Conservation (phyloP, 2,113 vertebrate species). For the Chaetura pelagica region DNA sequence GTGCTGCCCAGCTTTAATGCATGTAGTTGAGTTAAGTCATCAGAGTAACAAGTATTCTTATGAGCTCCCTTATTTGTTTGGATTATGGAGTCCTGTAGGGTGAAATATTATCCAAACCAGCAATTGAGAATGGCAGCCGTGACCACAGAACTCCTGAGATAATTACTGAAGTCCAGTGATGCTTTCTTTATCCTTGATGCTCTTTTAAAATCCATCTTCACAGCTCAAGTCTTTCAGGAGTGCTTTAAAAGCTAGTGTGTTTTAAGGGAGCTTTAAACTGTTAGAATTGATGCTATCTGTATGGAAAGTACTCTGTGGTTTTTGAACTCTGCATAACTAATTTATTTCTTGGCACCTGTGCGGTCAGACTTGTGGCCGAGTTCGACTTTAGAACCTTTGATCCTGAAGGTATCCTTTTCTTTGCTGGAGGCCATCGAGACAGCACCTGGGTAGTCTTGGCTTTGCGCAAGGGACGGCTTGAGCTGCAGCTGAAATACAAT, state of each 20-base stretch:
- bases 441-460: slow-evolving; percentile 93
- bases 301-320: slow-evolving; percentile 34
- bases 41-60: background rate
- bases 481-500: slow-evolving; percentile 91
- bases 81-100: background rate
- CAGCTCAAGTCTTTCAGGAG: background rate
- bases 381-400: slow-evolving; percentile 97
- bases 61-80: background rate
- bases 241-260: background rate
- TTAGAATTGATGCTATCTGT: slow-evolving; percentile 33
- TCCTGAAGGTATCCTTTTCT: slow-evolving; percentile 94
- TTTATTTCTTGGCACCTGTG: slow-evolving; percentile 60
- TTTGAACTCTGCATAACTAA: slow-evolving; percentile 55
- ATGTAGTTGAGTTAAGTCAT: background rate
- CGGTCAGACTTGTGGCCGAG: slow-evolving; percentile 84
- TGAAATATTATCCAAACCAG: background rate
- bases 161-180: background rate
- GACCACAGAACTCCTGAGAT: background rate
- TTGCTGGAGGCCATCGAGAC: slow-evolving; percentile 90
- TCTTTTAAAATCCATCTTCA: background rate
- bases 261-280: background rate
- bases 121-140: background rate
- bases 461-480: slow-evolving; percentile 88
- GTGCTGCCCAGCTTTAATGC: background rate
- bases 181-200: background rate